These are phyloP conservation scores for Pandemis heparana DNA, from an alignment of 2,888 invertebrate species.

Conservation along the genomic window DNA sequence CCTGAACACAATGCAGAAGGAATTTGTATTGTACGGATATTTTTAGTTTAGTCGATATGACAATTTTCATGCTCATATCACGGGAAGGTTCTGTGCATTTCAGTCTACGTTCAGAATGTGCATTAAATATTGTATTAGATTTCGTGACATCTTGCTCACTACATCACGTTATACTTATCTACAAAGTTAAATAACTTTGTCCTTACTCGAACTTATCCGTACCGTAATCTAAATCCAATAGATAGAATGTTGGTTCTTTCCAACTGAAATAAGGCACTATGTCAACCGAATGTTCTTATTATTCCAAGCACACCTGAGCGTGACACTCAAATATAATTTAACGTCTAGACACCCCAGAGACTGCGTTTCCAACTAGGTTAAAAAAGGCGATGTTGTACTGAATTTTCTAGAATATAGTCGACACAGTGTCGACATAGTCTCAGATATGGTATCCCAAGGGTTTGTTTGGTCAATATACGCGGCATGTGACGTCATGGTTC, in stretches of 20 bases:
- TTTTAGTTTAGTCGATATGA: background rate
- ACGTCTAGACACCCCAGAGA: constrained; percentile 30
- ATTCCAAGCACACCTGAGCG: constrained; percentile 8
- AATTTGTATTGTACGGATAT: background rate
- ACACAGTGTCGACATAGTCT: constrained; percentile 11
- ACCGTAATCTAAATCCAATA: constrained; percentile 7
- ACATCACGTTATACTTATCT: background rate
- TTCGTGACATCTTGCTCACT: background rate
- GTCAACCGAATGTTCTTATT: constrained; percentile 10
- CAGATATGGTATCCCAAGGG: constrained; percentile 8
- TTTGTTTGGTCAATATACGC: constrained; percentile 40
- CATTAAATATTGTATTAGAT: no score
- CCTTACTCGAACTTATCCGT: background rate
- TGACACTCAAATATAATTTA: constrained; percentile 26
- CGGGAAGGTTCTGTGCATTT: background rate
- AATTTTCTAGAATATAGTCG: background rate
- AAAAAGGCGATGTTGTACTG: background rate
- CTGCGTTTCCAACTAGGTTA: constrained; percentile 12
- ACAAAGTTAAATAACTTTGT: background rate
- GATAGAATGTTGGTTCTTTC: background rate
- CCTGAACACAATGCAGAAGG: background rate
- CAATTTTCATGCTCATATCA: background rate
- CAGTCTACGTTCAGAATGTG: background rate
- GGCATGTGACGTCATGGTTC: constrained; percentile 35
- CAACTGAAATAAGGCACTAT: background rate